phyloP scores from a whole-genome alignment of 1,140 invertebrate species.

The Parapsyche elsis region DNA sequence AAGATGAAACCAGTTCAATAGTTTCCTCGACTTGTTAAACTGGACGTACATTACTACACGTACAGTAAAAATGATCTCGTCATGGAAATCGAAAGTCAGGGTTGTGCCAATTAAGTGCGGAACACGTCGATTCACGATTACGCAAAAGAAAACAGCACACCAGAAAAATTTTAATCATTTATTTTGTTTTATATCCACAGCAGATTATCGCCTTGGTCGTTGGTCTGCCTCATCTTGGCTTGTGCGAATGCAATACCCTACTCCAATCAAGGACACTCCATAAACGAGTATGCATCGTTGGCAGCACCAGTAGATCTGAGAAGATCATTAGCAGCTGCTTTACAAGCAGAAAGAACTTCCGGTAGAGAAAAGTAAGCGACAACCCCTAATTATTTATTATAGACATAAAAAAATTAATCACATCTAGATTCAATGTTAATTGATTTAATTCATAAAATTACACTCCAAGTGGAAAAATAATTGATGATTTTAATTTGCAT shows the following conservation, averaged over 20 bases:
- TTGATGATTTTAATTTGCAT: no score
- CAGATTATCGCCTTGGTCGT: slow-evolving; percentile 24
- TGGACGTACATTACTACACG: no score
- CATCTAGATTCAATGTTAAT: no score
- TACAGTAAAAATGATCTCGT: no score
- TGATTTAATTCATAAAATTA: no score
- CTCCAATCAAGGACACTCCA: slow-evolving; percentile 17
- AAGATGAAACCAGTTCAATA: slow-evolving; percentile 3
- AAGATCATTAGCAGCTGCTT: slow-evolving; percentile 40
- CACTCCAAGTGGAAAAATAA: no score
- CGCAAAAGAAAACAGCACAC: neutral
- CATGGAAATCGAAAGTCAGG: slow-evolving; percentile 54
- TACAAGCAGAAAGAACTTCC: slow-evolving; percentile 41
- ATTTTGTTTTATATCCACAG: slow-evolving; percentile 29
- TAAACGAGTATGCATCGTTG: slow-evolving; percentile 47
- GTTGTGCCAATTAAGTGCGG: slow-evolving; percentile 36
- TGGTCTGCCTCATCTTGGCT: neutral
- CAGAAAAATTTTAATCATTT: slow-evolving; percentile 4
- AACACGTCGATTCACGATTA: neutral
- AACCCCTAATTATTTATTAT: neutral
- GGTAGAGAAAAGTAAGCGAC: slow-evolving; percentile 41
- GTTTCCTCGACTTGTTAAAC: slow-evolving; percentile 39
- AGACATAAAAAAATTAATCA: no score
- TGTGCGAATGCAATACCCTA: neutral
- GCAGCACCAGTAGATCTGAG: slow-evolving; percentile 49